Conservation (phyloP, 30 jellyfish, hydroid and myxozoan species). For the Calvadosia cruxmelitensis region DNA sequence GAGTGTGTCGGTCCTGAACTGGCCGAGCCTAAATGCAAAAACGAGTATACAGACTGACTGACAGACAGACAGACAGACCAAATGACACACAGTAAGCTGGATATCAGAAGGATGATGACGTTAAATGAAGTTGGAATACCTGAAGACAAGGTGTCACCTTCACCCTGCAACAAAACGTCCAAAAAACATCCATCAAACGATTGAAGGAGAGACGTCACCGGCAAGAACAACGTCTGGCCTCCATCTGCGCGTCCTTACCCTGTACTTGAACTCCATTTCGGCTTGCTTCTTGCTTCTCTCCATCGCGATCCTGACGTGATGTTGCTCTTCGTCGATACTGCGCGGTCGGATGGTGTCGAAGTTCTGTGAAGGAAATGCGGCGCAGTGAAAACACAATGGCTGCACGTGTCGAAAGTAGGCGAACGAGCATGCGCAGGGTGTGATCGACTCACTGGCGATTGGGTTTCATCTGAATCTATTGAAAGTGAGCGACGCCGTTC, state of each 20-base stretch:
- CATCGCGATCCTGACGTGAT: slow-evolving; percentile 50
- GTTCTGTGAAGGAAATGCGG: slow-evolving; percentile 26
- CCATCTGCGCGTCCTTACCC: slow-evolving; percentile 28
- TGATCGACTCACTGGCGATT: too few relatives aligned
- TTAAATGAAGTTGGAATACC: too few relatives aligned
- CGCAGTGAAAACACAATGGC: too few relatives aligned
- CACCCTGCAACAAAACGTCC: not conserved
- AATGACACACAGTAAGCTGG: too few relatives aligned
- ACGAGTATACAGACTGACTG: not conserved
- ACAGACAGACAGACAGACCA: too few relatives aligned
- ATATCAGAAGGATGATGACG: too few relatives aligned
- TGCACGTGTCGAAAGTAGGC: too few relatives aligned
- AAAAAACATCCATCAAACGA: not conserved
- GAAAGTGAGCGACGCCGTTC: slow-evolving; percentile 24
- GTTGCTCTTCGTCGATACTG: slow-evolving; percentile 43
- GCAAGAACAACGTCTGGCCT: not conserved
- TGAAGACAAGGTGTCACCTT: slow-evolving; percentile 5
- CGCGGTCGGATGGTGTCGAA: slow-evolving; percentile 57
- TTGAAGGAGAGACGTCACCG: not conserved
- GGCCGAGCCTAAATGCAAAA: not conserved
- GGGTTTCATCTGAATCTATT: too few relatives aligned
- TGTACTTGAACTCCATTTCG: slow-evolving; percentile 31
- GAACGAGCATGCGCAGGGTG: too few relatives aligned
- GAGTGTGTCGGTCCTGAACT: not conserved
- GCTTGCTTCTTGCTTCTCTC: slow-evolving; percentile 60